These are phyloP conservation scores for Lepidonotus clava DNA, from an alignment of 2,888 invertebrate species.

Conservation along the genomic window DNA sequence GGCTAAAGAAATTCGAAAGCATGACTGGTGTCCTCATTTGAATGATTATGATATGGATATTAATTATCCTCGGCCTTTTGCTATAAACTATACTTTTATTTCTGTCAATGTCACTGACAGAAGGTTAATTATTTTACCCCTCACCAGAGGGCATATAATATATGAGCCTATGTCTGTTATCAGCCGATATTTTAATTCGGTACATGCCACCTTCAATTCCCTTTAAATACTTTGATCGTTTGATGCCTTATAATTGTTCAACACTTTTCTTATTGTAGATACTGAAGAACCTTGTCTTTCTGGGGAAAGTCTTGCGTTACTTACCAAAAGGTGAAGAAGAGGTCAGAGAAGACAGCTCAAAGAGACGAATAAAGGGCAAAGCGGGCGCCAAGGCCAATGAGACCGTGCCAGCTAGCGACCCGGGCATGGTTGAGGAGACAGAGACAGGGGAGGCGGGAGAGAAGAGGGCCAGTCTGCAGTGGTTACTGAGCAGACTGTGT, in stretches of 20 bases:
- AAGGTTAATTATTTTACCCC: neutral
- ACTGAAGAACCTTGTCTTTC: slow-evolving; percentile 86
- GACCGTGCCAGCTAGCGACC: slow-evolving; percentile 39
- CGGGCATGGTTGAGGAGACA: slow-evolving; percentile 58
- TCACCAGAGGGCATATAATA: neutral
- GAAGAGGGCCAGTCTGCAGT: slow-evolving; percentile 66
- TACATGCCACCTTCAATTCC: too few relatives aligned
- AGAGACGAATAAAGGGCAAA: slow-evolving; percentile 52
- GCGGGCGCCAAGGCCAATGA: slow-evolving; percentile 9
- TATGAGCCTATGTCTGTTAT: too few relatives aligned
- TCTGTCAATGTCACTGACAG: slow-evolving; percentile 28
- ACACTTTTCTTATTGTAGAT: slow-evolving; percentile 80
- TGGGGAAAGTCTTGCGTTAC: slow-evolving; percentile 82
- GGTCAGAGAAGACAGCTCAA: slow-evolving; percentile 33
- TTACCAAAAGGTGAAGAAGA: slow-evolving; percentile 14
- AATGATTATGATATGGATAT: too few relatives aligned
- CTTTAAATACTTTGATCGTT: too few relatives aligned
- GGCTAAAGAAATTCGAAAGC: too few relatives aligned
- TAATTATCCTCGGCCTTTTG: too few relatives aligned
- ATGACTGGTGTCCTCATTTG: too few relatives aligned
- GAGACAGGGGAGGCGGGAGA: slow-evolving; percentile 56
- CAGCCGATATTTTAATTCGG: too few relatives aligned
- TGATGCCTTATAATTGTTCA: too few relatives aligned
- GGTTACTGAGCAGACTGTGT: slow-evolving; percentile 85
- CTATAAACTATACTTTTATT: too few relatives aligned